Percentiles rank a stretch among this genome's conserved stretches.
Conservation (phyloP, 2,888 invertebrate species). For the Calephelis perditalis region DNA sequence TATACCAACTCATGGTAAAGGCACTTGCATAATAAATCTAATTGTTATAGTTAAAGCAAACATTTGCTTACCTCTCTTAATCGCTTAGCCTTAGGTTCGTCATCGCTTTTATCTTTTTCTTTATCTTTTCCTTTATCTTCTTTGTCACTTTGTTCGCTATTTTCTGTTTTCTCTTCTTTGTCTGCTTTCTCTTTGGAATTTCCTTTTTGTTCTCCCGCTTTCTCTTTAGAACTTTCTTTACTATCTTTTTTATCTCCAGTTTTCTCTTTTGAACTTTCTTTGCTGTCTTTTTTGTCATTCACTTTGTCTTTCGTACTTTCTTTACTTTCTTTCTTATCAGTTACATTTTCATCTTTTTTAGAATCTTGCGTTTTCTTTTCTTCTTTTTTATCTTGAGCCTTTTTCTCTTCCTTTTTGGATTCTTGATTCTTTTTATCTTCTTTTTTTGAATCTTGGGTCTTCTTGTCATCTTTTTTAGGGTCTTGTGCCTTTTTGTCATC, state of each 20-base stretch:
- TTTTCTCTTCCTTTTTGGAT: constrained; percentile 20
- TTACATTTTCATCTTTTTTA: constrained; percentile 10
- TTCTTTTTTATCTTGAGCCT: constrained; percentile 20
- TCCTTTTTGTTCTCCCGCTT: constrained; percentile 19
- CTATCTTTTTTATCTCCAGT: constrained; percentile 15
- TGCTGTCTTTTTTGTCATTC: constrained; percentile 15
- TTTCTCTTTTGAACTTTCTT: constrained; percentile 26
- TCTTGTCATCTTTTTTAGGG: constrained; percentile 19
- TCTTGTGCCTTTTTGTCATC: constrained; percentile 14
- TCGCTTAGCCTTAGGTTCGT: constrained; percentile 63
- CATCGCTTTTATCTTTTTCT: constrained; percentile 40
- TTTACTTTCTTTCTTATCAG: constrained; percentile 17
- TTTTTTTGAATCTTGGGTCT: background rate
- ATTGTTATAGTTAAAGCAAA: too few species aligned
- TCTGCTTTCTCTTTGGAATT: constrained; percentile 18
- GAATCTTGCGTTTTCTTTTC: constrained; percentile 16
- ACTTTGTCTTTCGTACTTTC: constrained; percentile 24
- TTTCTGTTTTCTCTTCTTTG: constrained; percentile 24
- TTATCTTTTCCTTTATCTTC: constrained; percentile 28
- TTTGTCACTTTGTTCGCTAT: constrained; percentile 25
- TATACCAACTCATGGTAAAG: too few species aligned
- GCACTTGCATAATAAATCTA: too few species aligned
- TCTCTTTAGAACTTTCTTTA: constrained; percentile 24
- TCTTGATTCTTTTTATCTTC: constrained; percentile 15
- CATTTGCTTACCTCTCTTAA: constrained; percentile 55